Base-by-base conservation (phyloP, 2,113 vertebrate species). In the Larimichthys crocea region DNA sequence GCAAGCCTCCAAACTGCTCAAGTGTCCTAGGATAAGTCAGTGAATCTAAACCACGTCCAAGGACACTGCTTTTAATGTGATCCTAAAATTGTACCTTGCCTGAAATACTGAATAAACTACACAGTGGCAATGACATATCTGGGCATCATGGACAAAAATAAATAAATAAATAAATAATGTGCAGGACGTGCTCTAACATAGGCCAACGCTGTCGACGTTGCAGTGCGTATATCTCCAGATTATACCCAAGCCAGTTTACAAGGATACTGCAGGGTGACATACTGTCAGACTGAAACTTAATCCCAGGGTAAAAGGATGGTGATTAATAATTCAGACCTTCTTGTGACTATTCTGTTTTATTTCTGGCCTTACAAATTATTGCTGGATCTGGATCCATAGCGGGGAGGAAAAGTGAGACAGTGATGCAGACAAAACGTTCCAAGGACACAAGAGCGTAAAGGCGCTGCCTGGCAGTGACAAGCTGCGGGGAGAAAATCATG, bases 321-420 rank as follows among this genome's bases (percentile, higher is more conserved):
- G 66, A 94, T 95, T 76, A 95, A 96, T 95, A 90, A 95, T 95
- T 94, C 79, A 95, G 82, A 76, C 68, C 79, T 92, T 90, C 86
- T 82, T 92, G 86, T 86, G 89, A 89, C 83, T 84, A 88, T 89
- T 91, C 56, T 76, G 52, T 92, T 91, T 91, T 91, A 93, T 93
- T 93, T 90, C 73, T 81, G 83, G 87, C 85, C 86, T 87, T 76
- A 89, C 63, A 86, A 89, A 87, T 86, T 90, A 84, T 85, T 76
- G 74, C 76, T 90, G 74, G 66, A 90, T 91, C 82, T 87, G 50
- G 82, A 91, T 89, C 79, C 69, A 79, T 76, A 83, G 50, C 48
- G 53, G 76, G 62, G 59, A 61, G 42, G 66, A 74, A 63, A 86
- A 87, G 75, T 67, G 86, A 89, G 82, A 90, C 67, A 81, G 29